Evolutionary conservation across 2,113 vertebrate genomes (phyloP), one percentile per base, ranked within the genome.

Genomic region (Donacobius atricapilla): DNA sequence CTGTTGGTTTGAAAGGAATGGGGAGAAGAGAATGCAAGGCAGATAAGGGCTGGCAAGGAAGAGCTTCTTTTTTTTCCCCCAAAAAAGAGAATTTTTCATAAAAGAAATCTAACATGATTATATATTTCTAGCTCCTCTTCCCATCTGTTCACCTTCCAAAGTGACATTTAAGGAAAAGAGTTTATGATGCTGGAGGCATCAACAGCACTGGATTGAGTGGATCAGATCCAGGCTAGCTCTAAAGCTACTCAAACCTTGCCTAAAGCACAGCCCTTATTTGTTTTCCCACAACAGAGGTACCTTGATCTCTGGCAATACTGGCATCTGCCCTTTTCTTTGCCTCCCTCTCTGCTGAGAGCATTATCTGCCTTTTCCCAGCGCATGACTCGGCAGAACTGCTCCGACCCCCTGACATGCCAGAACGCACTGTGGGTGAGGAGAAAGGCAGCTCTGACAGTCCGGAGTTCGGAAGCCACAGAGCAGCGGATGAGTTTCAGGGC

Each of bases 241-340:
- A 73, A 96, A 96, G 64, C 85, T 86, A 75, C 92, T 69, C 79
- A 81, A 85, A 83, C 57, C 86, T 89, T 39, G 83, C 95, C 95
- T 94, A 72, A 75, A 96, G 96, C 92, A 94, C 87, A 96, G 64
- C 45, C 93, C 77, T 95, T 75, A 54, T 93, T 91, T 91, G 94
- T 73, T 96, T 95, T 92, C 47, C 76, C 90, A 21, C 33, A 79
- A 20, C 78, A 83, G 91, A 95, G 42, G 69, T 63, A 73, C 83
- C 93, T 88, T 73, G 58, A 87, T 94, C 71, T 78, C 91, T 17
- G 18, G 58, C 96, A 94, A 88, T 72, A 60, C 73, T 89, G 82
- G 76, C 86, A 92, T 82, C 87, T 96, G 87, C 93, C 89, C 87
- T 91, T 93, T 89, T 83, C 76, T 60, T 90, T 66, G 69, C 65